Evolutionary conservation across 2,888 invertebrate genomes (phyloP), one percentile per base, ranked within the genome.

Genomic region (Oasisia sp.): DNA sequence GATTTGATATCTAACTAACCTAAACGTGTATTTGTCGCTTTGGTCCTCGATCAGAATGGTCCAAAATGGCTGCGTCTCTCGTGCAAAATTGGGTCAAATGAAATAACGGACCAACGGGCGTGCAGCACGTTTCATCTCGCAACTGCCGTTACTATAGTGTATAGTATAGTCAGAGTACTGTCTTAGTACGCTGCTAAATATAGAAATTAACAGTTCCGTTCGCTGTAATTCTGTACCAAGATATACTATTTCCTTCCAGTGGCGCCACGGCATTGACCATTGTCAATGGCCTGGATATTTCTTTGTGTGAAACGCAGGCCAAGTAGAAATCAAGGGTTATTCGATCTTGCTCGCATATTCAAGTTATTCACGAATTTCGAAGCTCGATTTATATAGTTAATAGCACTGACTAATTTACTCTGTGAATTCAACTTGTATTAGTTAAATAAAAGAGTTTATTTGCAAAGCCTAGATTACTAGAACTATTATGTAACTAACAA

Each of bases 61-160:
- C 14, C 74, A 74, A 74, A 74, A 74, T 74, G 74, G 74, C 74
- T 74, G 74, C 74, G 27, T n/a, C 56, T 56, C 74, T 74, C 74
- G 74, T 74, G 74, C 74, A 74, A 27, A 74, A 74, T 27, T 74
- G 74, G 74, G 74, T 74, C 74, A 74, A 74, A 74, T 74, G 74
- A 74, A 74, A 9, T 50, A 8, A 50, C 50, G 74, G 74, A 74
- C 74, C 74, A 74, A 74, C 74, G 27, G 74, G 74, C 74, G 74
- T 74, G 74, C 27, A 74, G 27, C 74, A 74, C 74, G 74, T 74
- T 74, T 74, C 74, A 74, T 19, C 74, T 19, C 14, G 74, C 74
- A 74, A 27, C 19, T 74, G 74, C 74, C 19, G n/a, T 74, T 19
- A 74, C 27, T 74, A 27, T 19, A 27, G n/a, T 27, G 74, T 14